Conservation (phyloP, 2,113 vertebrate species). For the Protobothrops mucrosquamatus region DNA sequence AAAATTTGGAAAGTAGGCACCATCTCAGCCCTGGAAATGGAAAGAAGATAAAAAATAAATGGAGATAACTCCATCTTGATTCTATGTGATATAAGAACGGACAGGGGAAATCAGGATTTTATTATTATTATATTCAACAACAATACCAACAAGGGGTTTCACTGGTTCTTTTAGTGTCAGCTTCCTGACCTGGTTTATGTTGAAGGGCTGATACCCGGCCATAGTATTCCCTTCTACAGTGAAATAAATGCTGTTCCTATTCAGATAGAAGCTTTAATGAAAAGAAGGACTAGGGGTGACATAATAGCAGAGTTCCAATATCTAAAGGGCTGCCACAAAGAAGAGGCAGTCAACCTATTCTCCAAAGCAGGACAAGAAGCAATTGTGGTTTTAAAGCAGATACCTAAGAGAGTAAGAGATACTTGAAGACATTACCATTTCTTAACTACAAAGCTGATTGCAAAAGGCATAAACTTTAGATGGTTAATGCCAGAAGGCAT, state of each 20-base stretch:
- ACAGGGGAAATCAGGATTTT: neutral
- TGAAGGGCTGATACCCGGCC: neutral
- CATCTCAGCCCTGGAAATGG: neutral
- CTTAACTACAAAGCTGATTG: too few species aligned
- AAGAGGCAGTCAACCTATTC: neutral
- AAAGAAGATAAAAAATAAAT: neutral
- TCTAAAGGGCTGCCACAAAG: neutral
- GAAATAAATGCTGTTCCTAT: neutral
- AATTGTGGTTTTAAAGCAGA: too few species aligned
- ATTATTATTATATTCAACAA: neutral
- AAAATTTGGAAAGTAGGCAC: neutral
- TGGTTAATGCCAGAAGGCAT: too few species aligned
- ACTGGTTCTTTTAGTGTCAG: neutral
- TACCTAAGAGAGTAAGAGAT: too few species aligned
- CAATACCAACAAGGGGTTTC: neutral
- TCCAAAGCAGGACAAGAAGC: neutral
- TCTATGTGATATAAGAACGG: neutral
- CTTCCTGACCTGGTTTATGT: neutral
- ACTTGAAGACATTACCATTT: too few species aligned
- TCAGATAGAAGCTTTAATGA: neutral
- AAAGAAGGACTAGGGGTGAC: neutral
- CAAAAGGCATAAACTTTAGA: too few species aligned
- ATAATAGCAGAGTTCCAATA: neutral
- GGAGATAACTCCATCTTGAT: neutral
- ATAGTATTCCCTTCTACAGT: neutral